These are phyloP conservation scores for Gallinago solitaria DNA, from an alignment of 2,797 vertebrate genomes.

Conservation along the genomic window DNA sequence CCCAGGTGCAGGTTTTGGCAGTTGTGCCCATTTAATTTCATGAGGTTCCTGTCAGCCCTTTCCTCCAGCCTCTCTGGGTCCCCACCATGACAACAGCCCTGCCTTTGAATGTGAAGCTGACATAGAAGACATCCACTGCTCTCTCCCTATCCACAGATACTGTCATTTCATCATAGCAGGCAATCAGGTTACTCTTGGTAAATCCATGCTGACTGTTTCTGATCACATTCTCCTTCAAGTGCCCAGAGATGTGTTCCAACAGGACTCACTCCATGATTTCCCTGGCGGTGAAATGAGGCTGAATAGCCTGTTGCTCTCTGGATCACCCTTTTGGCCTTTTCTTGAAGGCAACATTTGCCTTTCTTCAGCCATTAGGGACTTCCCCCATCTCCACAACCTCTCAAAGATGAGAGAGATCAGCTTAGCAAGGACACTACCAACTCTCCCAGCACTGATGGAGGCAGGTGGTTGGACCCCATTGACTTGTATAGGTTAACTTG, in stretches of 20 bases:
- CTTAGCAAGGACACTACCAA: background rate
- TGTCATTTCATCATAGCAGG: background rate
- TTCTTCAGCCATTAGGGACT: background rate
- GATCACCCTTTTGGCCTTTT: background rate
- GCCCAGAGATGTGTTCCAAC: background rate
- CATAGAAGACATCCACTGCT: background rate
- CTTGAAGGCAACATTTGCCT: background rate
- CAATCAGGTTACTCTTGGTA: background rate
- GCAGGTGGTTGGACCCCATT: background rate
- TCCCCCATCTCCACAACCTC: background rate
- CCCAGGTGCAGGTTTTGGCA: background rate
- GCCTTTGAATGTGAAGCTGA: background rate
- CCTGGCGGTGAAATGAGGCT: background rate
- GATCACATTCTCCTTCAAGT: background rate
- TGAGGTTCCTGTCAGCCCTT: background rate
- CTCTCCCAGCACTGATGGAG: background rate
- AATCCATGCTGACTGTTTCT: background rate
- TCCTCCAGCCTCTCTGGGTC: background rate
- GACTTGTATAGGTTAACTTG: accelerated
- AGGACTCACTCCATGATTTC: background rate
- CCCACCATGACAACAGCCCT: accelerated
- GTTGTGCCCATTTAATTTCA: background rate
- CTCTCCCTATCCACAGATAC: background rate
- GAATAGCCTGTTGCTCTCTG: background rate
- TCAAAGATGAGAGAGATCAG: background rate